phyloP scores from a whole-genome alignment of 2,113 vertebrate genomes.

The Salvelinus namaycush region DNA sequence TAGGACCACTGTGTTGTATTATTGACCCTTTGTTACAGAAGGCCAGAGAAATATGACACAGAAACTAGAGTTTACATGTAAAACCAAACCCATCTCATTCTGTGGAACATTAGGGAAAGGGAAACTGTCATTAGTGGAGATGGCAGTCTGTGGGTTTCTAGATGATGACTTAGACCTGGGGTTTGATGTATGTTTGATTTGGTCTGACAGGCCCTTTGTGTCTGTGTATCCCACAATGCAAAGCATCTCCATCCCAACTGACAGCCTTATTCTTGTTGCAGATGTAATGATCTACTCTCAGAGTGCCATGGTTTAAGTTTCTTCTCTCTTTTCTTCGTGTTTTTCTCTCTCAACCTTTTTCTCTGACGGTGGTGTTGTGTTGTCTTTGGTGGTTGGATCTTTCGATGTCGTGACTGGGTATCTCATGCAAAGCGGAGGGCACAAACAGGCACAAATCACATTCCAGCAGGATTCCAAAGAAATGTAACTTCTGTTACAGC shows the following conservation, averaged over 20 bases:
- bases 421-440: constrained; percentile 55
- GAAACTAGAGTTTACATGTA: background rate
- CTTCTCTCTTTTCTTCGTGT: constrained; percentile 21
- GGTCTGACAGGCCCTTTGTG: constrained; percentile 44
- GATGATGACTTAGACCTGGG: constrained; percentile 38
- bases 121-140: constrained; percentile 42
- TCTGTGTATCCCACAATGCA: constrained; percentile 37
- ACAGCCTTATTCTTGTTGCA: constrained; percentile 59
- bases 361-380: constrained; percentile 48
- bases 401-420: constrained; percentile 53
- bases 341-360: background rate
- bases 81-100: background rate
- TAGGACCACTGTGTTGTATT: constrained; percentile 41
- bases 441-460: constrained; percentile 59
- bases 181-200: constrained; percentile 35
- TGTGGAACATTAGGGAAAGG: constrained; percentile 8
- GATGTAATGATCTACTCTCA: constrained; percentile 67
- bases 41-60: constrained; percentile 29
- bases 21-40: constrained; percentile 38
- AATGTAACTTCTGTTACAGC: constrained; percentile 60
- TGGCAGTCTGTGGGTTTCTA: constrained; percentile 19
- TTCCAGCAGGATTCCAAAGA: constrained; percentile 61
- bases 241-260: constrained; percentile 54
- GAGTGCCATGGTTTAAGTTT: constrained; percentile 54
- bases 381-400: constrained; percentile 37